Evolutionary conservation across 2,797 vertebrate genomes (phyloP).

Genomic region (Amphiprion clarkii): DNA sequence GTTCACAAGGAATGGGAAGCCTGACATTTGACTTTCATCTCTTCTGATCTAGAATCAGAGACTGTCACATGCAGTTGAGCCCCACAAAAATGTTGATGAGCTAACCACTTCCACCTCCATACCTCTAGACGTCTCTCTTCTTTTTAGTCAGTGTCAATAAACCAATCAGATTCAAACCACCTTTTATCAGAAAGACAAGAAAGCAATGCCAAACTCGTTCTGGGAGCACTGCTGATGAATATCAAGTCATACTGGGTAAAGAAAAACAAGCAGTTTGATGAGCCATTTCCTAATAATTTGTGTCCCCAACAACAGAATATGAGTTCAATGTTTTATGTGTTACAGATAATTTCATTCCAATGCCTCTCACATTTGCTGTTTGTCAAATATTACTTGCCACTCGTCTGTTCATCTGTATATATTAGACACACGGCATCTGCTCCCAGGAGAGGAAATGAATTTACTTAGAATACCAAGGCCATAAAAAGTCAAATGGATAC

Average conservation of each 20-base stretch:
- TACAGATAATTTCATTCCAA: constrained; percentile 30
- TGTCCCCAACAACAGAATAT: constrained; percentile 3
- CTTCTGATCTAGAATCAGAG: constrained; percentile 54
- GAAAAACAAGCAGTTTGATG: constrained; percentile 22
- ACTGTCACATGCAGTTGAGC: constrained; percentile 42
- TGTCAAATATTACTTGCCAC: constrained; percentile 49
- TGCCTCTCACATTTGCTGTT: constrained; percentile 22
- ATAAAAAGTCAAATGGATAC: constrained; percentile 65
- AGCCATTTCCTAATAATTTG: constrained; percentile 40
- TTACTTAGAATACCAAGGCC: constrained; percentile 35
- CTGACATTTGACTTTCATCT: constrained; percentile 68
- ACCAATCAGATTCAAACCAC: constrained; percentile 4
- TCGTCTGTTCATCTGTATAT: constrained; percentile 47
- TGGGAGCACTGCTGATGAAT: constrained; percentile 45
- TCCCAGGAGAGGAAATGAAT: constrained; percentile 40
- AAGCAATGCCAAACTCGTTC: constrained; percentile 11
- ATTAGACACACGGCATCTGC: constrained; percentile 40
- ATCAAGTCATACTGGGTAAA: constrained; percentile 25
- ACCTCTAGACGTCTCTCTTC: neutral
- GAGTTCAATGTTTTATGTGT: constrained; percentile 31
- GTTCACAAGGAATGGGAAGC: constrained; percentile 55
- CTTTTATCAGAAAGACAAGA: neutral
- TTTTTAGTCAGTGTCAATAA: neutral
- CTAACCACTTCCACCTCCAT: neutral
- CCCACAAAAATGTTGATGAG: constrained; percentile 20